These are phyloP conservation scores for Bombus confusus DNA, from an alignment of 1,140 invertebrate species.

Conservation along the genomic window DNA sequence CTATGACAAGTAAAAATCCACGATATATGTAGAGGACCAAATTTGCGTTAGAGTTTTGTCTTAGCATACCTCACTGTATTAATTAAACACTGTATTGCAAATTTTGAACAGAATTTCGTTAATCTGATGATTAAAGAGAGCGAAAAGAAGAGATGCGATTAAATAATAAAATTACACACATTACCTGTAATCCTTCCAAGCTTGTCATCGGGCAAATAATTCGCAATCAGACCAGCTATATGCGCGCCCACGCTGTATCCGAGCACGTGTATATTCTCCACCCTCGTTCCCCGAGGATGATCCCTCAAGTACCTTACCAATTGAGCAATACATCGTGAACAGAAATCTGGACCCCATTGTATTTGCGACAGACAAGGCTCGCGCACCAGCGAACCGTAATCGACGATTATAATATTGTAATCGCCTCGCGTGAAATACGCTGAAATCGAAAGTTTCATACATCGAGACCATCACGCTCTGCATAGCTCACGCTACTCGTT, in stretches of 20 bases:
- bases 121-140: too few species aligned
- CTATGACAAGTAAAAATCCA: too few species aligned
- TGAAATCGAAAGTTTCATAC: slow-evolving; percentile 69
- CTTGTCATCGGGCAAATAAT: slow-evolving; percentile 87
- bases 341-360: slow-evolving; percentile 92
- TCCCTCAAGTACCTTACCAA: slow-evolving; percentile 89
- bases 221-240: slow-evolving; percentile 91
- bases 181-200: slow-evolving; percentile 91
- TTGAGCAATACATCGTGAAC: slow-evolving; percentile 90
- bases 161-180: slow-evolving; percentile 7
- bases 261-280: slow-evolving; percentile 89
- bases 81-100: too few species aligned
- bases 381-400: slow-evolving; percentile 90
- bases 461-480: slow-evolving; percentile 9
- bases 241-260: slow-evolving; percentile 94
- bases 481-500: not conserved
- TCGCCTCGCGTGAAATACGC: slow-evolving; percentile 91
- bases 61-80: too few species aligned
- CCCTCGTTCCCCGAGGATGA: slow-evolving; percentile 88
- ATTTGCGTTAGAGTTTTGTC: too few species aligned
- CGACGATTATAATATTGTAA: slow-evolving; percentile 94
- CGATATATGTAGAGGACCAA: too few species aligned
- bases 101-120: too few species aligned
- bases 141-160: not conserved
- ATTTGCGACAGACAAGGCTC: slow-evolving; percentile 92